These are phyloP conservation scores for Hirudinaria manillensis DNA, from an alignment of 2,888 invertebrate species.

Conservation along the genomic window DNA sequence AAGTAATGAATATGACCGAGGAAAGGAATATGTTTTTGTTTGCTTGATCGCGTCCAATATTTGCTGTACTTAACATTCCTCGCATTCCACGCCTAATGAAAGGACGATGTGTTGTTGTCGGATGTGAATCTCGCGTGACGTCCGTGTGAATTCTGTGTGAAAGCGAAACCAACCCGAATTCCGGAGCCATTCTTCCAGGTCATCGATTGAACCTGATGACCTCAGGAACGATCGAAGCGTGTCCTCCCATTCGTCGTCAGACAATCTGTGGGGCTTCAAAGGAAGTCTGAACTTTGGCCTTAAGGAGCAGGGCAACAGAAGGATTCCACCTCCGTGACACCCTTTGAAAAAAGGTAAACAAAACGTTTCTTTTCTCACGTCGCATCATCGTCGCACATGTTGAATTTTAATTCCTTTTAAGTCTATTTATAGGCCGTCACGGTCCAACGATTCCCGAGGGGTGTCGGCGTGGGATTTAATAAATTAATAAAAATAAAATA, in stretches of 20 bases:
- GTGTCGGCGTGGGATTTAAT: not conserved
- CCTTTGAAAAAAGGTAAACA: not conserved
- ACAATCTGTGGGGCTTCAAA: not conserved
- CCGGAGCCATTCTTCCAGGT: too few relatives aligned
- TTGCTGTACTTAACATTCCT: too few relatives aligned
- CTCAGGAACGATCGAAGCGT: not conserved
- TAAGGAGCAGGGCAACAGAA: not conserved
- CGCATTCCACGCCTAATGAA: too few relatives aligned
- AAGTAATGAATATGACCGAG: too few relatives aligned
- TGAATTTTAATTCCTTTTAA: not conserved
- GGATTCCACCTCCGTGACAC: not conserved
- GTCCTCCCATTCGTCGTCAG: not conserved
- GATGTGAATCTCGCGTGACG: too few relatives aligned
- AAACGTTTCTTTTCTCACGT: not conserved
- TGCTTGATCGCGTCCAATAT: too few relatives aligned
- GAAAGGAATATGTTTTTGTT: too few relatives aligned
- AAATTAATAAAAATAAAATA: not conserved
- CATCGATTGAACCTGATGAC: not conserved
- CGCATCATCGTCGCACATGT: not conserved
- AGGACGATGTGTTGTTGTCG: too few relatives aligned
- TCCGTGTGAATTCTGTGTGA: too few relatives aligned
- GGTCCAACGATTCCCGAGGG: not conserved
- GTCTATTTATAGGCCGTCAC: not conserved
- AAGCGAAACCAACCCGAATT: too few relatives aligned
- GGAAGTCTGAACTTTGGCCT: constrained; percentile 5